A percentile compares a stretch with the other conserved stretches of the same genome.
These are phyloP conservation scores for Pelecanoides urinatrix DNA, from an alignment of 2,113 vertebrate genomes.

Conservation along the genomic window DNA sequence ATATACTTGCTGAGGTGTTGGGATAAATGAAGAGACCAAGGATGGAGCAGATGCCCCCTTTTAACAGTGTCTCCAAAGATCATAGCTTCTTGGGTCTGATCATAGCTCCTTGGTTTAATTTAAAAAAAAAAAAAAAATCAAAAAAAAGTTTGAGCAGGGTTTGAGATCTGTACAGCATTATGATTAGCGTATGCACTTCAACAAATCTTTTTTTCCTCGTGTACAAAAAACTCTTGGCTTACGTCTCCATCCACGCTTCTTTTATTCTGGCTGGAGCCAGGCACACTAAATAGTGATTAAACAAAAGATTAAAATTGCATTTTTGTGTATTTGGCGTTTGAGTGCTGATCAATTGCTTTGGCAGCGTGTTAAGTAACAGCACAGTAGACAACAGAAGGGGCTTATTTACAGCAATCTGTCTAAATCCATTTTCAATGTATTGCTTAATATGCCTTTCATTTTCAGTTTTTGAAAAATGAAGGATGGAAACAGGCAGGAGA, in stretches of 20 bases:
- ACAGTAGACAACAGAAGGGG: constrained; percentile 52
- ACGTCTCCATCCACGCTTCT: not conserved
- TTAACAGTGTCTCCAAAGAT: not conserved
- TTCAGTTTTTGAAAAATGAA: constrained; percentile 44
- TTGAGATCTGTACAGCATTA: not conserved
- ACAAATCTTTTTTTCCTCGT: not conserved
- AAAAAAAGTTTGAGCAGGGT: not conserved
- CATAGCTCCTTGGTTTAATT: not conserved
- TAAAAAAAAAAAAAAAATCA: not conserved
- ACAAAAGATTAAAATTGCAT: constrained; percentile 72
- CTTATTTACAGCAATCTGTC: constrained; percentile 65
- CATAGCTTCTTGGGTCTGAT: not conserved
- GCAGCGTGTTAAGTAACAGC: constrained; percentile 41
- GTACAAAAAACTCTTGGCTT: constrained; percentile 24
- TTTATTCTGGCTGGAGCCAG: constrained; percentile 37
- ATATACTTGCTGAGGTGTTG: not conserved
- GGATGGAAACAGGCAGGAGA: constrained; percentile 26
- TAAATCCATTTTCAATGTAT: constrained; percentile 60
- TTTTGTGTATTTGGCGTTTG: constrained; percentile 58
- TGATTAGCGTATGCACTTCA: not conserved
- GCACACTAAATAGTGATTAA: constrained; percentile 65
- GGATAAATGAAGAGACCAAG: not conserved
- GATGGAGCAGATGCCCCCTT: not conserved
- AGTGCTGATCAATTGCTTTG: constrained; percentile 54
- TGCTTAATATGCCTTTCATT: constrained; percentile 62